Base-by-base conservation (phyloP, 2,113 vertebrate genomes). In the Caranx ignobilis region DNA sequence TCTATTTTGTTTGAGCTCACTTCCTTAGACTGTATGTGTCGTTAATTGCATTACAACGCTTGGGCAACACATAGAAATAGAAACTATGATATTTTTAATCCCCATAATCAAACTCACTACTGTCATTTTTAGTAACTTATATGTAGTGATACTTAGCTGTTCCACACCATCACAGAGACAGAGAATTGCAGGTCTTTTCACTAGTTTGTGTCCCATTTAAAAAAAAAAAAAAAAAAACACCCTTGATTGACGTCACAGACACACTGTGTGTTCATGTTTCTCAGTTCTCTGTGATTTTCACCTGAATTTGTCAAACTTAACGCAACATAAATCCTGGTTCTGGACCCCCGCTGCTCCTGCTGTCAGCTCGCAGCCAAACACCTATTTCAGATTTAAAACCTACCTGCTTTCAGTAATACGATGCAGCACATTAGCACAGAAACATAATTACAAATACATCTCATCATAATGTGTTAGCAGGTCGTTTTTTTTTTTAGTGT, bases 261-360 rank as follows among this genome's bases (percentile, higher is more conserved):
- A 34, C 54, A 18, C 12, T 41, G 8, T 48, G 12, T 59, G n/a
- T 65, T 41, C 21, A 26, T 61, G 45, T 81, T 55, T 69, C 54
- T 65, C 18, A 6, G 10, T 39, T 45, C 10, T 62, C 47, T 56
- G 19, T 45, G 37, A 37, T 62, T 47, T 60, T 19, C 37, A 32
- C 48, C 10, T 32, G 21, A 37, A 45, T 57, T 71, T 71, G 77
- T 71, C 19, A 48, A 47, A 59, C 10, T 47, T 60, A 54, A 21
- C 41, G 6, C 26, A 4, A 3, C 12, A 66, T 66, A 26, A 67
- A 60, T 60, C 31, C 47, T 62, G 48, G 31, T 26, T 63, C 31
- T 75, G 72, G 57, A 56, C 39, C 69, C 69, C 69, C 26, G 69
- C 77, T 72, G 69, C 34, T 18, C 65, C 54, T 13, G 70, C 62